These are phyloP conservation scores for Semotilus atromaculatus DNA, from an alignment of 2,797 vertebrate species.

Conservation along the genomic window DNA sequence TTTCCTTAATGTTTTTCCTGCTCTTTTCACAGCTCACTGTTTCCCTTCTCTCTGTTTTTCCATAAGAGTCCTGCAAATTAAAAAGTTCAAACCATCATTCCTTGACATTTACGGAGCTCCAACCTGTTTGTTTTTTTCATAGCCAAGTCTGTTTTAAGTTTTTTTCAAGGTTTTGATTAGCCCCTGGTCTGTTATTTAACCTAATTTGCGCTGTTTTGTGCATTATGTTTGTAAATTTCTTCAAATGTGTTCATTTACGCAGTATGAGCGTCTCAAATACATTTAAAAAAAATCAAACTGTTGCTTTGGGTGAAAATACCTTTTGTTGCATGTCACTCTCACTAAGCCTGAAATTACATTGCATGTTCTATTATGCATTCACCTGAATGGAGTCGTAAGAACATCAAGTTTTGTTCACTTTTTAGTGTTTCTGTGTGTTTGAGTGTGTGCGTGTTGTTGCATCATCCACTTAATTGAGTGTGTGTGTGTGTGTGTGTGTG, in stretches of 20 bases:
- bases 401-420: constrained; percentile 23
- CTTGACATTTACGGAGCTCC: neutral
- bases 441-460: constrained; percentile 36
- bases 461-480: constrained; percentile 5
- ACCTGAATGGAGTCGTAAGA: neutral
- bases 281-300: neutral
- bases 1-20: neutral
- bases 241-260: neutral
- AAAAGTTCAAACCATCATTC: neutral
- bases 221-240: neutral
- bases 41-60: constrained; percentile 55
- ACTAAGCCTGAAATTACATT: constrained; percentile 34
- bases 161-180: neutral
- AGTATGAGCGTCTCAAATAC: neutral
- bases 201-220: neutral
- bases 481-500: constrained; percentile 10
- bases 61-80: constrained; percentile 15
- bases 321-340: constrained; percentile 13
- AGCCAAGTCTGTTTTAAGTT: neutral
- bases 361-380: neutral
- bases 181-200: neutral
- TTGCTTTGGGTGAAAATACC: constrained; percentile 28
- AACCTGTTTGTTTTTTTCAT: neutral
- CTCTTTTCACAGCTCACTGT: constrained; percentile 42
- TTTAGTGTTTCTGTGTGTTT: constrained; percentile 52